Conservation (phyloP, 2,113 vertebrate species). For the Galeopterus variegatus region DNA sequence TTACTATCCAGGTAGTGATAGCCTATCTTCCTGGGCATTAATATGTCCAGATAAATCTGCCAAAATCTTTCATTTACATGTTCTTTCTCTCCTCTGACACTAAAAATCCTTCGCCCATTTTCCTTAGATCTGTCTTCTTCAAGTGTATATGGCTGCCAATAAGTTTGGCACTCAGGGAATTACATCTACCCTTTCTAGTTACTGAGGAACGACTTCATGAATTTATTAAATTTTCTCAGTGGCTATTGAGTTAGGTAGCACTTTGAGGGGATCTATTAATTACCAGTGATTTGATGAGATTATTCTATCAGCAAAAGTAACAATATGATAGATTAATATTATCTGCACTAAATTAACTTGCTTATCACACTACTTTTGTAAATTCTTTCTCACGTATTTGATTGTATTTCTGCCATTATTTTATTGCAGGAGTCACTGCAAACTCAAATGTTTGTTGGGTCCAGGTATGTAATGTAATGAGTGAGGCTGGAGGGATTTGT, state of each 20-base stretch:
- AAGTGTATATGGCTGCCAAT: constrained; percentile 29
- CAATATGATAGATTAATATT: neutral
- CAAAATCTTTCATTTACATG: constrained; percentile 21
- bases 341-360: constrained; percentile 25
- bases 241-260: constrained; percentile 54
- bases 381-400: neutral
- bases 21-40: constrained; percentile 37
- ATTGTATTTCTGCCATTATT: neutral
- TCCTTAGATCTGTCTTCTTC: neutral
- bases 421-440: neutral
- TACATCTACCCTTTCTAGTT: neutral
- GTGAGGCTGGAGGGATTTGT: neutral
- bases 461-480: neutral
- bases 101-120: neutral
- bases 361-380: constrained; percentile 30
- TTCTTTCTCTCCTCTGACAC: constrained; percentile 26
- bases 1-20: neutral
- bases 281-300: constrained; percentile 3
- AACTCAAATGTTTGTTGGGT: neutral
- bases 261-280: constrained; percentile 71
- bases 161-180: constrained; percentile 43
- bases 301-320: constrained; percentile 62
- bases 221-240: constrained; percentile 61
- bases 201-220: neutral
- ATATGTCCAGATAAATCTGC: neutral